phyloP scores from a whole-genome alignment of 2,888 invertebrate species.

The Protonemura montana region DNA sequence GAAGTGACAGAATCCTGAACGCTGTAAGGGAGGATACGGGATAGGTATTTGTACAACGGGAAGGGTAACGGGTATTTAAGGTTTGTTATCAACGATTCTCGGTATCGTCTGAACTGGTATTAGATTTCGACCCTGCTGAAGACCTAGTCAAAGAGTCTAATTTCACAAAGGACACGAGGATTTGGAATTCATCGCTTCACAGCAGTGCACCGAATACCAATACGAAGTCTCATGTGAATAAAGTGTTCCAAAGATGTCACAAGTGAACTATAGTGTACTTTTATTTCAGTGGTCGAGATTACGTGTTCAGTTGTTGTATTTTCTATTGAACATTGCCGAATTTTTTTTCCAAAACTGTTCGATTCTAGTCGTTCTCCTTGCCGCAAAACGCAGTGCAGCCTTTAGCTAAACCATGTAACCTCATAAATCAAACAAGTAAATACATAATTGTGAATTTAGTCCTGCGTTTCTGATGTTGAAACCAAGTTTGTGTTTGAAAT shows the following conservation, averaged over 20 bases:
- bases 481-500: slow-evolving; percentile 1
- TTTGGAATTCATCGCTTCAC: neutral
- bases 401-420: too few species aligned
- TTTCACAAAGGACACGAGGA: slow-evolving; percentile 17
- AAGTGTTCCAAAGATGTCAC: neutral
- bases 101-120: neutral
- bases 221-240: neutral
- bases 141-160: neutral
- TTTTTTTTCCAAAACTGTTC: neutral
- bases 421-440: too few species aligned
- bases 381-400: neutral
- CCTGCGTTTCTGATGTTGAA: neutral
- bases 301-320: neutral
- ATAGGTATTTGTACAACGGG: neutral
- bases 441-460: neutral
- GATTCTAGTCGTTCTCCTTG: neutral
- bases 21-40: neutral
- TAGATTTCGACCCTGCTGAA: neutral
- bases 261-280: neutral
- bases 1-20: neutral
- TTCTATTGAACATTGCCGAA: neutral
- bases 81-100: slow-evolving; percentile 22
- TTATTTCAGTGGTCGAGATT: neutral
- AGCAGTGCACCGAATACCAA: neutral
- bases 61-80: neutral